These are phyloP conservation scores for Myotis vivesi DNA, from an alignment of 2,797 vertebrate species.

Conservation along the genomic window DNA sequence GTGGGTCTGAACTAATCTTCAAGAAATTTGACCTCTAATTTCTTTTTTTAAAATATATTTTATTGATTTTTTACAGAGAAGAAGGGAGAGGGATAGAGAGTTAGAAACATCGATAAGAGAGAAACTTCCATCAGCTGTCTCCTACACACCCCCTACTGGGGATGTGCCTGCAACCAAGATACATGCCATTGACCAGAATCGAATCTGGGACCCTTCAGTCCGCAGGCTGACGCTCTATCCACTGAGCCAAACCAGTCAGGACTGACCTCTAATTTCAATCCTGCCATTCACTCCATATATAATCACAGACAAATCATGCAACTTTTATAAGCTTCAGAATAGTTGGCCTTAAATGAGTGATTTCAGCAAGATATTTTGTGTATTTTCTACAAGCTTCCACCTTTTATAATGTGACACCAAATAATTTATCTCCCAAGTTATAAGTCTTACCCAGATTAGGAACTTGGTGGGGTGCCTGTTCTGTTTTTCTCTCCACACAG, in stretches of 20 bases:
- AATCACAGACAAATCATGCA: background rate
- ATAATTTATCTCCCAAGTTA: background rate
- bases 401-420: background rate
- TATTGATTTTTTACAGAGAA: no score
- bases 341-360: background rate
- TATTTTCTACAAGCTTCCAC: background rate
- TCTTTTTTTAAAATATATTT: no score
- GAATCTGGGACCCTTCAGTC: no score
- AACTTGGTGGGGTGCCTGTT: background rate
- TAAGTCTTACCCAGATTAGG: background rate
- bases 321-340: background rate
- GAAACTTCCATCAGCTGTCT: no score
- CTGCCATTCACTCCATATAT: background rate
- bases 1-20: background rate
- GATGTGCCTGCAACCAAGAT: no score
- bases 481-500: background rate
- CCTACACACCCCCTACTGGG: no score
- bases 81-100: no score
- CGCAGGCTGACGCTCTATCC: no score
- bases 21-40: background rate
- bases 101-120: no score
- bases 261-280: background rate
- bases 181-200: no score
- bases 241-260: no score
- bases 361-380: background rate